phyloP scores from a whole-genome alignment of 2,888 invertebrate species.

The Megaustenia siamemsis region DNA sequence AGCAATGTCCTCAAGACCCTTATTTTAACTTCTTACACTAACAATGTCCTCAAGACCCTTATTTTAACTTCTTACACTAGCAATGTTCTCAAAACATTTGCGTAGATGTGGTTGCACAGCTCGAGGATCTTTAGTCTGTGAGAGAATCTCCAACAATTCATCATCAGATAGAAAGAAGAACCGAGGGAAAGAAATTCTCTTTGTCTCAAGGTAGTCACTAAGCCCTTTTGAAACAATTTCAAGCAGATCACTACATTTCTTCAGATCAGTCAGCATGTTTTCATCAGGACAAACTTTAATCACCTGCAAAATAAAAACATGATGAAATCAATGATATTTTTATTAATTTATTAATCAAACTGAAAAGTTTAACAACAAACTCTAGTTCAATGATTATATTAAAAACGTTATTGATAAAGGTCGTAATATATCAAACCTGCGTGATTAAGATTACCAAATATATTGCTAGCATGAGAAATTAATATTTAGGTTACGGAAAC shows the following conservation, averaged over 20 bases:
- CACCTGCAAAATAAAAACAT: conserved; percentile 75
- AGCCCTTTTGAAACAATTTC: conserved; percentile 81
- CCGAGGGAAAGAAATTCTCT: conserved; percentile 82
- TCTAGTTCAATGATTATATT: too few species aligned
- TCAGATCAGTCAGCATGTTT: conserved; percentile 85
- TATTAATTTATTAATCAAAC: too few species aligned
- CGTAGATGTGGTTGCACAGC: conserved; percentile 84
- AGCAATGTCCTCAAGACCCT: background rate
- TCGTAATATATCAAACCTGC: too few species aligned
- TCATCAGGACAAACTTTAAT: conserved; percentile 80
- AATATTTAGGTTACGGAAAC: too few species aligned
- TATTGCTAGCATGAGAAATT: too few species aligned
- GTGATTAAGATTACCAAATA: too few species aligned
- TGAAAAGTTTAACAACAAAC: too few species aligned
- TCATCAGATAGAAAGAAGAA: conserved; percentile 81
- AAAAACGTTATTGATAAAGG: too few species aligned
- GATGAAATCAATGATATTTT: too few species aligned
- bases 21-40: background rate
- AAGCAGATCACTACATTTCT: conserved; percentile 84
- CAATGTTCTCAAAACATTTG: conserved; percentile 91
- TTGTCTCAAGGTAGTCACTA: conserved; percentile 81
- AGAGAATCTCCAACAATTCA: conserved; percentile 80
- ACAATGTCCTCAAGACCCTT: background rate
- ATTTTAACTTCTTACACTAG: conserved; percentile 81
- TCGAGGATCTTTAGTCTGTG: conserved; percentile 81